Evolutionary conservation across 2,113 vertebrate genomes (phyloP).

Genomic region (Stigmatopora nigra): DNA sequence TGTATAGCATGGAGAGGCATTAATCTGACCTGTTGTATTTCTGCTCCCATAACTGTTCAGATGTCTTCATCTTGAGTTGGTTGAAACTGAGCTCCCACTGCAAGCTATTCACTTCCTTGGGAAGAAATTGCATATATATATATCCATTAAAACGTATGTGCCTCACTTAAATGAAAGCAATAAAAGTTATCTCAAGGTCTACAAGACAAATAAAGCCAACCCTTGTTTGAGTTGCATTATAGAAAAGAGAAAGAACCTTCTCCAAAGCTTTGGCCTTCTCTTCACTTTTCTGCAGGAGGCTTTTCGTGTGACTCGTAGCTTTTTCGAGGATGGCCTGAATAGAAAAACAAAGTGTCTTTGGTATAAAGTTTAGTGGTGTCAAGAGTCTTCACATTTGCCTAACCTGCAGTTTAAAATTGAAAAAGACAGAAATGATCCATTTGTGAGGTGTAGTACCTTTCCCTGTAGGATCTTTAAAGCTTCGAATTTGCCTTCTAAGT

Average conservation of each 20-base stretch:
- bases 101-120: slow-evolving; percentile 83
- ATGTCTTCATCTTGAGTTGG: slow-evolving; percentile 81
- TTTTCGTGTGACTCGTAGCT: slow-evolving; percentile 85
- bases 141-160: background rate
- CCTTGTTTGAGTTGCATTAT: slow-evolving; percentile 18
- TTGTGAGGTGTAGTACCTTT: slow-evolving; percentile 71
- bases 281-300: slow-evolving; percentile 80
- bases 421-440: background rate
- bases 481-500: slow-evolving; percentile 89
- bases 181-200: background rate
- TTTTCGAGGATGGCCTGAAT: slow-evolving; percentile 78
- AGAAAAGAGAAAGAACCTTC: slow-evolving; percentile 70
- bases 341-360: background rate
- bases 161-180: background rate
- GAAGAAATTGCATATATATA: background rate
- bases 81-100: slow-evolving; percentile 91
- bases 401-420: background rate
- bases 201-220: slow-evolving; percentile 24
- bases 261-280: slow-evolving; percentile 80
- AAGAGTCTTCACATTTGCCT: background rate
- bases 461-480: slow-evolving; percentile 87
- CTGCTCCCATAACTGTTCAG: slow-evolving; percentile 77
- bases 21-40: slow-evolving; percentile 75
- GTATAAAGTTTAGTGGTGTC: background rate
- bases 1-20: background rate